Percentiles rank a stretch among this genome's conserved stretches.
Evolutionary conservation across 2,113 vertebrate species (phyloP).

Genomic region (Spea bombifrons): DNA sequence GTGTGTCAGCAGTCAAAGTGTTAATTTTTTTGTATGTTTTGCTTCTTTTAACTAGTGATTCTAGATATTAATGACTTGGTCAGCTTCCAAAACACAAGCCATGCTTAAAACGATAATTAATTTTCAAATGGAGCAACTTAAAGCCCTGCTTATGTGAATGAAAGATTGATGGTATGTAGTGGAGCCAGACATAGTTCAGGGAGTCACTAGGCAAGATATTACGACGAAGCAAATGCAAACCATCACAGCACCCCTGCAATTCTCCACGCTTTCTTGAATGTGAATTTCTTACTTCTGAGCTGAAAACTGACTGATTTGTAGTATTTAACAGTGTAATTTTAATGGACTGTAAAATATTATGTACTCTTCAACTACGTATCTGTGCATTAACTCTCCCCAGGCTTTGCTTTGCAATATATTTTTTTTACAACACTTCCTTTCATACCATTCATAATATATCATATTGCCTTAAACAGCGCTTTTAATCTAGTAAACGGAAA

Average conservation of each 20-base stretch:
- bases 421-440: neutral
- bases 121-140: conserved; percentile 12
- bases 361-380: conserved; percentile 8
- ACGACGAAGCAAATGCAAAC: conserved; percentile 29
- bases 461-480: too few relatives aligned
- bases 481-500: too few relatives aligned
- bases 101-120: conserved; percentile 37
- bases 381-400: neutral
- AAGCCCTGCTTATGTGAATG: conserved; percentile 26
- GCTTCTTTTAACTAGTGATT: conserved; percentile 7
- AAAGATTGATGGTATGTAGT: conserved; percentile 43
- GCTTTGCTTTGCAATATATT: neutral
- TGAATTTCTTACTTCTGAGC: conserved; percentile 17
- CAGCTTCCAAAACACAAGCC: conserved; percentile 21
- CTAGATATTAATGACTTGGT: conserved; percentile 18
- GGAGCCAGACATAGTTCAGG: conserved; percentile 44
- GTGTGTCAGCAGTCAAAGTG: neutral
- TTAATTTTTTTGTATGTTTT: neutral
- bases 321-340: conserved; percentile 28
- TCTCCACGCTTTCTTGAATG: conserved; percentile 23
- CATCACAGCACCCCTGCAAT: conserved; percentile 35
- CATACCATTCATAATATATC: neutral
- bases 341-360: conserved; percentile 23
- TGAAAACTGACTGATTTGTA: conserved; percentile 24
- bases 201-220: conserved; percentile 32